A percentile compares a stretch with the other conserved stretches of the same genome.
Evolutionary conservation across 2,113 vertebrate species (phyloP).

Genomic region (Phyllostomus hastatus): DNA sequence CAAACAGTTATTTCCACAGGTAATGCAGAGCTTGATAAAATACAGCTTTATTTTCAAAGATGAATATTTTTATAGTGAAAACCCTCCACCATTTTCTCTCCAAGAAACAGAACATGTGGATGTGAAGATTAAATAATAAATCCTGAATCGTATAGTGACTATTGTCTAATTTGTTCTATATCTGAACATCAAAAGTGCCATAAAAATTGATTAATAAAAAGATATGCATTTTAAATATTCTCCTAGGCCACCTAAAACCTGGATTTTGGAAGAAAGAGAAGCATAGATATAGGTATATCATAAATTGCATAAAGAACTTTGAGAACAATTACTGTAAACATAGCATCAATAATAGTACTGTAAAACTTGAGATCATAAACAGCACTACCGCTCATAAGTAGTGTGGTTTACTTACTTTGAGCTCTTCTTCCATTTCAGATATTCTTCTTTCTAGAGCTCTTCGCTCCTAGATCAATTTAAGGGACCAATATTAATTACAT

Average conservation of each 20-base stretch:
- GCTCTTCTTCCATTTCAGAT: slow-evolving; percentile 99
- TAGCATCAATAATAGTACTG: background rate
- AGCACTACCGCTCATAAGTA: background rate
- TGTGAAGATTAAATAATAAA: background rate
- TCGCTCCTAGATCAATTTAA: slow-evolving; percentile 90
- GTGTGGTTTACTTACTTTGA: slow-evolving; percentile 89
- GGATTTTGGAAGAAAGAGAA: slow-evolving; percentile 27
- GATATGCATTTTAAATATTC: background rate
- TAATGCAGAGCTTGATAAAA: background rate
- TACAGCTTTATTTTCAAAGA: background rate
- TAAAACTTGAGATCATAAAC: background rate
- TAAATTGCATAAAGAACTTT: background rate
- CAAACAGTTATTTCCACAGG: background rate
- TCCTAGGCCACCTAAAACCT: background rate
- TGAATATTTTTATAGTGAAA: background rate
- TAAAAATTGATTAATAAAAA: slow-evolving; percentile 27
- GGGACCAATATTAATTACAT: slow-evolving; percentile 65
- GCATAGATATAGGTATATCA: background rate
- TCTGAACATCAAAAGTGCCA: background rate
- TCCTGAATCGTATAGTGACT: background rate
- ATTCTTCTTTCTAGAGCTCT: slow-evolving; percentile 99
- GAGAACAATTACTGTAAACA: background rate
- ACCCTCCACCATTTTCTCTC: background rate
- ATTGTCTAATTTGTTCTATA: background rate
- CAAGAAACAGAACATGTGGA: background rate